Base-by-base conservation (phyloP, 1,140 invertebrate genomes). In the Stratiolaelaps scimitus region DNA sequence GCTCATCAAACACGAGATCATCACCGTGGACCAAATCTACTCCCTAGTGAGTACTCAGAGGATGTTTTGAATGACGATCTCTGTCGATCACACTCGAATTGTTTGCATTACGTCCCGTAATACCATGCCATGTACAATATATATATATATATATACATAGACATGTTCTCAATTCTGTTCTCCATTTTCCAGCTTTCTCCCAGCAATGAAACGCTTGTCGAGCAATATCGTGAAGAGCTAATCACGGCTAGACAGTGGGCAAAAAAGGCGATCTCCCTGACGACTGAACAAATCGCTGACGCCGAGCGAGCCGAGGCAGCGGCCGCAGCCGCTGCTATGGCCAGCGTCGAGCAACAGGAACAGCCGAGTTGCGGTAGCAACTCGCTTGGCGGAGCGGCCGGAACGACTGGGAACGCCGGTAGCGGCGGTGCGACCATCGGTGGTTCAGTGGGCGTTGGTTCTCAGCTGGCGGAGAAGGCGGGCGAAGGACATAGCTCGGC, bases 11-110 rank as follows among this genome's bases (percentile, higher is more conserved):
- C 82, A 94, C 76, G 78, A 81, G 64, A 83, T 97, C 13, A 87
- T 98, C 68, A 78, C 82, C 44, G 74, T 96, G 34, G 84, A 91
- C 72, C 84, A 89, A 74, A 87, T 97, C 70, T 92, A 93, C 76
- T 82, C 84, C 56, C 93, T 92, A 88, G 86, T 89, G 81, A 80
- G 81, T 80, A 4, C 15, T 28, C 15, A 4, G 47, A 48, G 15
- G 20, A 28, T 23, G 20, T 4, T 19, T 7, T 15, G 47, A 48
- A 6, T 48, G 47, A 6, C 47, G 47, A 15, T 48, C 19, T n/a
- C n/a, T n/a, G n/a, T n/a, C n/a, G n/a, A n/a, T n/a, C n/a, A n/a
- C n/a, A n/a, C n/a, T n/a, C n/a, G n/a, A n/a, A n/a, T n/a, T n/a
- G n/a, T n/a, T n/a, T n/a, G n/a, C n/a, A n/a, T n/a, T n/a, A n/a